Percentiles rank a stretch among this genome's conserved stretches.
phyloP scores from a whole-genome alignment of 2,888 invertebrate genomes.

The Nomada fabriciana region DNA sequence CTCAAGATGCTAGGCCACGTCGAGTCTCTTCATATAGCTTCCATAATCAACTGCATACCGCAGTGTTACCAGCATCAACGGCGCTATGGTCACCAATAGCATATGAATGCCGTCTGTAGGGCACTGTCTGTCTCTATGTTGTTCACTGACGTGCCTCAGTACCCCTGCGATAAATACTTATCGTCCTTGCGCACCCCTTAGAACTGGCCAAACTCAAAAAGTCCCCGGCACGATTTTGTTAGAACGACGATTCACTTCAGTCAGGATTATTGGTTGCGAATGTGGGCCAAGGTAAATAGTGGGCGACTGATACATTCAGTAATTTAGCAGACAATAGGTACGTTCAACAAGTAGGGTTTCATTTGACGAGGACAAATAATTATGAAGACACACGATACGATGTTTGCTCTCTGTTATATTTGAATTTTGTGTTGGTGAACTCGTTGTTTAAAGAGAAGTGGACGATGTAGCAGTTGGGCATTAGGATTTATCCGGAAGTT shows the following conservation, averaged over 20 bases:
- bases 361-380: slow-evolving; percentile 50
- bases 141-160: slow-evolving; percentile 20
- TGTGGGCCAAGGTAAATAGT: slow-evolving; percentile 36
- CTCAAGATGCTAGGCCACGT: slow-evolving; percentile 84
- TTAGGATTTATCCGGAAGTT: neutral
- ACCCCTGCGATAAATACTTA: slow-evolving; percentile 20
- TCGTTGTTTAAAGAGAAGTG: neutral
- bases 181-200: neutral
- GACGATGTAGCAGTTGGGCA: neutral
- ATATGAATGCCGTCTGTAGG: slow-evolving; percentile 80
- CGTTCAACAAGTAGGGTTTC: slow-evolving; percentile 56
- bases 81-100: slow-evolving; percentile 78
- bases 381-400: slow-evolving; percentile 39
- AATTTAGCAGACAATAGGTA: slow-evolving; percentile 44
- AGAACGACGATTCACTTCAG: slow-evolving; percentile 32
- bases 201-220: neutral
- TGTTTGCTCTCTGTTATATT: slow-evolving; percentile 30
- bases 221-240: neutral
- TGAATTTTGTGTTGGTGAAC: slow-evolving; percentile 3
- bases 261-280: slow-evolving; percentile 40
- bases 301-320: slow-evolving; percentile 42
- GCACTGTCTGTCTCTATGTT: slow-evolving; percentile 46
- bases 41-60: slow-evolving; percentile 84
- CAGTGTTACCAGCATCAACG: slow-evolving; percentile 81
- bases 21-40: slow-evolving; percentile 84